phyloP scores from a whole-genome alignment of 2,113 vertebrate species.

The Scartelaos histophorus region DNA sequence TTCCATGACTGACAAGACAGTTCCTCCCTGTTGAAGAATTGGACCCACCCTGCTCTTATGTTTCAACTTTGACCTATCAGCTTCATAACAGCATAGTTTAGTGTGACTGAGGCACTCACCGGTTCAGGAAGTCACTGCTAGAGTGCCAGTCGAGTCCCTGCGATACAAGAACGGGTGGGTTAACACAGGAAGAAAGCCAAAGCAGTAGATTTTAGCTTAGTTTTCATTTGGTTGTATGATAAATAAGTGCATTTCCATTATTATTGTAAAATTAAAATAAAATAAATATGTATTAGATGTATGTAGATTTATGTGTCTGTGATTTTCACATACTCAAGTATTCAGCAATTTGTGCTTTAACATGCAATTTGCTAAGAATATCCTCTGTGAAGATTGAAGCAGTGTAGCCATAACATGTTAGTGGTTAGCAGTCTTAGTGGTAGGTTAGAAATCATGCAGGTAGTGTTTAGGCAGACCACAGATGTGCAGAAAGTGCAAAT shows the following conservation, averaged over 20 bases:
- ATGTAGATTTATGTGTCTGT: not conserved
- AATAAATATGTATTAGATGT: not conserved
- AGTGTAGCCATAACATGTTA: constrained; percentile 53
- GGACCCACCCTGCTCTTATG: constrained; percentile 34
- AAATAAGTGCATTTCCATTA: not conserved
- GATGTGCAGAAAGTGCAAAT: constrained; percentile 62
- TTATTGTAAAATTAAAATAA: not conserved
- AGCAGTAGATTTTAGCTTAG: not conserved
- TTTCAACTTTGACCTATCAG: constrained; percentile 25
- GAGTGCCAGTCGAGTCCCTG: constrained; percentile 76
- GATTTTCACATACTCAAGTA: constrained; percentile 14
- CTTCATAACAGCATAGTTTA: not conserved
- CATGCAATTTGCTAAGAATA: constrained; percentile 38
- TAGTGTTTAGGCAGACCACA: constrained; percentile 60
- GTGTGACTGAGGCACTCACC: constrained; percentile 63
- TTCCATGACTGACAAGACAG: constrained; percentile 36
- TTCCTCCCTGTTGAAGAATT: constrained; percentile 37
- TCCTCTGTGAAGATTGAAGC: constrained; percentile 34
- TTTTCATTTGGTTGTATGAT: not conserved
- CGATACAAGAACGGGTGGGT: constrained; percentile 67
- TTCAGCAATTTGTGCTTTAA: constrained; percentile 4
- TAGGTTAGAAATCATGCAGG: constrained; percentile 54
- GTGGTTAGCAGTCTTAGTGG: constrained; percentile 56
- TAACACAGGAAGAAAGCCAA: constrained; percentile 32
- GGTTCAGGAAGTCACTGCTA: constrained; percentile 76